Base-by-base conservation (phyloP, 1,140 invertebrate genomes). In the Eciton burchellii region DNA sequence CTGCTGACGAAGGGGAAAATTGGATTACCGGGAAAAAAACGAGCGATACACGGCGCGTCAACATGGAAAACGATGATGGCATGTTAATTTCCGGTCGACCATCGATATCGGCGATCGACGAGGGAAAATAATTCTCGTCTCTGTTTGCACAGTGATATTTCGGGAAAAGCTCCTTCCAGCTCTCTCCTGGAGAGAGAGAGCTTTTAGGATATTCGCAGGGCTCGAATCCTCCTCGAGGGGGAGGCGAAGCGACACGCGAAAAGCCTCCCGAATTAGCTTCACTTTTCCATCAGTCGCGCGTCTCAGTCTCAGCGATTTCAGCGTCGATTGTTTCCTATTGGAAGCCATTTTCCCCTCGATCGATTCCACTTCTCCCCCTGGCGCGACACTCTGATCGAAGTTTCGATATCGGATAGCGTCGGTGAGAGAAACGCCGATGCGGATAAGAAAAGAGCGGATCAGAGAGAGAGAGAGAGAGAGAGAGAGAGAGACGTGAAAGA, bases 281-380 rank as follows among this genome's bases (percentile, higher is more conserved):
- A 29, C 35, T 68, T 52, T 19, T 68, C 16, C 14, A 43, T 57
- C 52, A 19, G 52, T n/a, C 52, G 35, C 35, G 6, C 6, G 68
- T 77, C 47, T 68, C 74, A 29, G 68, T 56, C 54, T 21, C 21
- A 68, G 19, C 62, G 54, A 77, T 68, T 35, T 68, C 68, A 47
- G 60, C 21, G 45, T 16, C 29, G 74, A 77, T 68, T 68, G 68
- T 77, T 77, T 66, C 62, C 62, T 62, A 77, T 77, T 14, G 62
- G 62, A 77, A 66, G 14, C 49, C 62, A 16, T 19, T n/a, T 35
- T 35, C 35, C n/a, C n/a, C n/a, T 16, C 41, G 71, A 60, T 73
- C 21, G 62, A 54, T 54, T 54, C 47, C 68, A 77, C 21, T 26
- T 68, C 43, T n/a, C n/a, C n/a, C n/a, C 62, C 35, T 29, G 68